phyloP scores from a whole-genome alignment of 2,113 vertebrate species.

The Morone saxatilis region DNA sequence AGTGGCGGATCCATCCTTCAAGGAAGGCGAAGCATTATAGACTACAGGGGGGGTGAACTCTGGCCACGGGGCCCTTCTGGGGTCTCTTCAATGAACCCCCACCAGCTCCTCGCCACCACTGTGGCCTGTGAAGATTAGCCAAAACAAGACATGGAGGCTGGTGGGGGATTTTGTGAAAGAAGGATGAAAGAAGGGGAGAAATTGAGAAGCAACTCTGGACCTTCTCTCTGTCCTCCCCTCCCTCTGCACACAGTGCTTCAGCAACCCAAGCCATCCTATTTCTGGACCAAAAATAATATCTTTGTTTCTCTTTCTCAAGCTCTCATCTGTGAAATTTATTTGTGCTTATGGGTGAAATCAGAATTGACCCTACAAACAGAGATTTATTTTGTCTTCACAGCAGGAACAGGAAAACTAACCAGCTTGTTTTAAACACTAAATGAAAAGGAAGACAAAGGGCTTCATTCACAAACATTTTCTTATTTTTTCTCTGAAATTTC shows the following conservation, averaged over 20 bases:
- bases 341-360: background rate
- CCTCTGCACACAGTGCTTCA: conserved; percentile 21
- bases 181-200: conserved; percentile 58
- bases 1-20: conserved; percentile 69
- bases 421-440: no score
- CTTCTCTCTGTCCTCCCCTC: conserved; percentile 28
- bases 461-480: background rate
- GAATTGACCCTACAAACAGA: conserved; percentile 12
- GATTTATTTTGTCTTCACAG: conserved; percentile 16
- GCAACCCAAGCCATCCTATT: conserved; percentile 21
- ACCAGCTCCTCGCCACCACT: conserved; percentile 10
- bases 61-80: conserved; percentile 65
- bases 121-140: conserved; percentile 70
- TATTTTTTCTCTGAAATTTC: no score
- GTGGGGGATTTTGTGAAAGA: conserved; percentile 30
- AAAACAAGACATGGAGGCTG: conserved; percentile 58
- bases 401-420: background rate
- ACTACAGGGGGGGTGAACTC: conserved; percentile 56
- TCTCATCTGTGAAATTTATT: background rate
- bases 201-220: conserved; percentile 49
- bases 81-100: conserved; percentile 44
- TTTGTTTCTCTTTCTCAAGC: conserved; percentile 17
- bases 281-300: conserved; percentile 31
- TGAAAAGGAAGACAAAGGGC: background rate
- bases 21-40: conserved; percentile 48